A percentile compares a stretch with the other conserved stretches of the same genome.
Evolutionary conservation across 2,797 vertebrate genomes (phyloP).

Genomic region (Balearica regulorum): DNA sequence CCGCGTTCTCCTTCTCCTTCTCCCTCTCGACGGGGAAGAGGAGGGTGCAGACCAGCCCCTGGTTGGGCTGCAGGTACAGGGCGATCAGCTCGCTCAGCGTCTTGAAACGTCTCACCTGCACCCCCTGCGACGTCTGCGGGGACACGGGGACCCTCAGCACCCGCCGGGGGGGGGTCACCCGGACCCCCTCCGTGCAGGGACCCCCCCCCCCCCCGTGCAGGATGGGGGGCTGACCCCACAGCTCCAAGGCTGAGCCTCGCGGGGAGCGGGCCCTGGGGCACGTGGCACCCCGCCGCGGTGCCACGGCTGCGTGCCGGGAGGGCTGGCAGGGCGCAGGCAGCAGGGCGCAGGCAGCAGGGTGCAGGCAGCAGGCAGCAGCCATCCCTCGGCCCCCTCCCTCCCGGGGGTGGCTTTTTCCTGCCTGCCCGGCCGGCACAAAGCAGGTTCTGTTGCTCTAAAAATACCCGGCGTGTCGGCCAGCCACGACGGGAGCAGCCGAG

Average conservation of each 20-base stretch:
- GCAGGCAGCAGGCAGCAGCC: neutral
- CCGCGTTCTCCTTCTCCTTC: constrained; percentile 77
- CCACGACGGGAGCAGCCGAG: neutral
- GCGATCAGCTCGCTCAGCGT: constrained; percentile 88
- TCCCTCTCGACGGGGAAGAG: constrained; percentile 91
- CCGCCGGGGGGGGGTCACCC: neutral
- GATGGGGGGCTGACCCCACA: neutral
- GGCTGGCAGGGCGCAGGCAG: no score
- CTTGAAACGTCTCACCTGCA: constrained; percentile 92
- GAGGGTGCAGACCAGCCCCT: constrained; percentile 91
- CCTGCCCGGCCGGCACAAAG: constrained; percentile 4
- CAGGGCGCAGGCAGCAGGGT: no score
- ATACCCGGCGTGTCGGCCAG: neutral
- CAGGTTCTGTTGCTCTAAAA: constrained; percentile 29
- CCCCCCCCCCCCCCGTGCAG: neutral
- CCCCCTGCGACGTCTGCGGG: constrained; percentile 89
- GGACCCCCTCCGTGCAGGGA: neutral
- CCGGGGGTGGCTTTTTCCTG: neutral
- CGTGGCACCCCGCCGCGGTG: neutral
- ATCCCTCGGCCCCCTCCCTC: neutral
- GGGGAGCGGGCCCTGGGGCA: neutral
- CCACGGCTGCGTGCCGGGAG: neutral
- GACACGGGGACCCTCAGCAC: neutral
- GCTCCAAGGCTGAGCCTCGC: fast-evolving
- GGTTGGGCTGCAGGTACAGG: constrained; percentile 91